Percentiles rank a stretch among this genome's conserved stretches.
phyloP scores from a whole-genome alignment of 2,888 invertebrate species.

The Pandemis corylana region DNA sequence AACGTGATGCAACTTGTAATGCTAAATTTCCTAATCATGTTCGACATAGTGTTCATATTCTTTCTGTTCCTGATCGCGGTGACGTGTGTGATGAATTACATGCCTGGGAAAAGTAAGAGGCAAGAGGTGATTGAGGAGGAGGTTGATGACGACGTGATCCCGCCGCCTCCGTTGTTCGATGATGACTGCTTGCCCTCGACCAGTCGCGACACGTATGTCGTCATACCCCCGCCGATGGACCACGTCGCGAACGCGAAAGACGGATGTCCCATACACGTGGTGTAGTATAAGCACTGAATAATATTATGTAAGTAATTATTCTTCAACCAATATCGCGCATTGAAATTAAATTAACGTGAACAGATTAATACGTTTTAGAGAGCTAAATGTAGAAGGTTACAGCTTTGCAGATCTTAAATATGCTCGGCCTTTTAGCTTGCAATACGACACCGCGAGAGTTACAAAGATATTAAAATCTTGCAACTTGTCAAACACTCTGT shows the following conservation, averaged over 20 bases:
- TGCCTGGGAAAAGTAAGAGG: conserved; percentile 85
- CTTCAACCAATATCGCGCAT: neutral
- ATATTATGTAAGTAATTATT: conserved; percentile 65
- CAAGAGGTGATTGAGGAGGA: conserved; percentile 81
- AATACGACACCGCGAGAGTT: too few relatives aligned
- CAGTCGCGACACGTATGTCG: conserved; percentile 80
- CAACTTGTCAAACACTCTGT: neutral
- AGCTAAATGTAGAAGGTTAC: neutral
- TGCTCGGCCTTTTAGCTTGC: too few relatives aligned
- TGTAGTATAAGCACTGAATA: conserved; percentile 78
- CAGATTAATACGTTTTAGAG: neutral
- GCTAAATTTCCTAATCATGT: conserved; percentile 94
- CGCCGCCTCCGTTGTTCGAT: conserved; percentile 79
- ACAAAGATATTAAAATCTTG: neutral
- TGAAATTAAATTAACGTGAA: neutral
- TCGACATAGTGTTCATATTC: conserved; percentile 94
- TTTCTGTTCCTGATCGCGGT: conserved; percentile 94
- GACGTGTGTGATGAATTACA: conserved; percentile 92
- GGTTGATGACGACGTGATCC: conserved; percentile 79
- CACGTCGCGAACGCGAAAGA: conserved; percentile 68
- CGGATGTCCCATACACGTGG: conserved; percentile 81
- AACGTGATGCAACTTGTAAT: conserved; percentile 93
- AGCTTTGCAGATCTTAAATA: too few relatives aligned
- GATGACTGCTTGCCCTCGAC: conserved; percentile 59
- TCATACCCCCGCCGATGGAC: conserved; percentile 77